Conservation (phyloP, 2,113 vertebrate genomes). For the Pseudonaja textilis region DNA sequence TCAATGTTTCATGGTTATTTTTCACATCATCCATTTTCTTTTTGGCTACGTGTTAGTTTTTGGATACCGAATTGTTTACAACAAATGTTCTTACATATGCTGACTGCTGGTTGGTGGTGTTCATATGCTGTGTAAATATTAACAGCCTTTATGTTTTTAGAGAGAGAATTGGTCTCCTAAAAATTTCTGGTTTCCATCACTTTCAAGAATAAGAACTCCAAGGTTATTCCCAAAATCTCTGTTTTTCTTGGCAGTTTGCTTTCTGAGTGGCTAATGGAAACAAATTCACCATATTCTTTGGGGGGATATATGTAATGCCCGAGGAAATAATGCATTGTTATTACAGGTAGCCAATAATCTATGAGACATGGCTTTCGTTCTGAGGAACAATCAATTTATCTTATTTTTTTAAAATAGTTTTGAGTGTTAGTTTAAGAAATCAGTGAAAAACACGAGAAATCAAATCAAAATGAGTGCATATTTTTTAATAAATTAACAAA, state of each 20-base stretch:
- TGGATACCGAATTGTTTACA: background rate
- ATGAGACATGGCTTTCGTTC: constrained; percentile 6
- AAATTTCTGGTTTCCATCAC: constrained; percentile 33
- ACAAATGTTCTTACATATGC: background rate
- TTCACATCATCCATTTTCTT: background rate
- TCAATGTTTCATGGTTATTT: background rate
- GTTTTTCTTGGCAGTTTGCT: constrained; percentile 25
- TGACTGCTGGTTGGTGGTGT: constrained; percentile 15
- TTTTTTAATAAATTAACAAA: background rate
- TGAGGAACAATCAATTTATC: constrained; percentile 17
- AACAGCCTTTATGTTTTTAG: background rate
- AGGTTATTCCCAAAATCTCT: constrained; percentile 25
- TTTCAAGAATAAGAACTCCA: constrained; percentile 14
- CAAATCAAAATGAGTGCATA: background rate
- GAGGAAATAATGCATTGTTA: constrained; percentile 2
- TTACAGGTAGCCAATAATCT: background rate
- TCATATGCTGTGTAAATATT: background rate
- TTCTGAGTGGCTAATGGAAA: constrained; percentile 30
- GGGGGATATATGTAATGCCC: constrained; percentile 1
- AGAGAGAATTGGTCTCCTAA: constrained; percentile 19
- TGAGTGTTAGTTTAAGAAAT: background rate
- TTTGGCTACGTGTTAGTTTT: background rate
- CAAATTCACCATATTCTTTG: constrained; percentile 15
- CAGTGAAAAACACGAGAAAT: background rate
- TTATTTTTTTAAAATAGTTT: constrained; percentile 5